Percentiles rank a stretch among this genome's conserved stretches.
These are phyloP conservation scores for Cherax destructor DNA, from an alignment of 1,140 invertebrate genomes.

Conservation along the genomic window DNA sequence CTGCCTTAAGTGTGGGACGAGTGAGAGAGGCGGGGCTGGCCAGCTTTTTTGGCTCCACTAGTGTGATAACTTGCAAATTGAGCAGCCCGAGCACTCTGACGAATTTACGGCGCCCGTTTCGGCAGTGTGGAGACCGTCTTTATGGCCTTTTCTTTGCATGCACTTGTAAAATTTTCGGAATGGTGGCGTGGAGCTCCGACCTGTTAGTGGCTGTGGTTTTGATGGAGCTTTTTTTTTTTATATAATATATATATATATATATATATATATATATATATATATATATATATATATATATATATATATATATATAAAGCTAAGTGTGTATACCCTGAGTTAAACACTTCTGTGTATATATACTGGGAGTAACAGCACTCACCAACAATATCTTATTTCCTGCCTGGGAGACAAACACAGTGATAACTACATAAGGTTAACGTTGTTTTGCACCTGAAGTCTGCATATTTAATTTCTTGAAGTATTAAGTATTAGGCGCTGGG, in stretches of 20 bases:
- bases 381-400: background rate
- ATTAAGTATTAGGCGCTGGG: constrained; percentile 2
- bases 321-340: no score
- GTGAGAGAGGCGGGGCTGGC: background rate
- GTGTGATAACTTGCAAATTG: background rate
- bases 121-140: no score
- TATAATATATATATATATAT: background rate
- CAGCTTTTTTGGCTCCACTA: background rate
- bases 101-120: background rate
- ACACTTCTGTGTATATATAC: no score
- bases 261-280: background rate
- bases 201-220: no score
- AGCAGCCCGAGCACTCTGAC: background rate
- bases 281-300: constrained; percentile 46
- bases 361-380: background rate
- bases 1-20: background rate
- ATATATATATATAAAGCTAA: background rate
- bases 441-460: constrained; percentile 27
- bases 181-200: no score
- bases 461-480: constrained; percentile 44
- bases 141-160: no score
- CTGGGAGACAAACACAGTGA: background rate
- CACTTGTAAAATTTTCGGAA: no score
- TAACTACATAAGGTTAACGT: background rate
- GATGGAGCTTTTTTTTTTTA: background rate